Percentiles rank a stretch among this genome's conserved stretches.
Evolutionary conservation across 2,888 invertebrate genomes (phyloP).

Genomic region (Macrosoma leucophasiata): DNA sequence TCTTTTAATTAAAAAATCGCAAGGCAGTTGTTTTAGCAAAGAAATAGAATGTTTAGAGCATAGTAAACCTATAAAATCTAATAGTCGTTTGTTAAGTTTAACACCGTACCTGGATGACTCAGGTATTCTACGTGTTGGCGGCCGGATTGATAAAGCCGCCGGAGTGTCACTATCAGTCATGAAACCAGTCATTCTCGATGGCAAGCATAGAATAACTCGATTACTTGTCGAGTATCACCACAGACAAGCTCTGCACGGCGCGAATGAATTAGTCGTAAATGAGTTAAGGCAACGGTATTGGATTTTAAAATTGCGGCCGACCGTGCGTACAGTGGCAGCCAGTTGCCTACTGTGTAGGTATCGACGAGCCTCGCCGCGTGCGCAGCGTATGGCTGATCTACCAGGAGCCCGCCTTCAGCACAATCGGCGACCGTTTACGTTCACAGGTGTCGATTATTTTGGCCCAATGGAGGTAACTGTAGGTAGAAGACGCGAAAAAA

Average conservation of each 20-base stretch:
- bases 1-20: background rate
- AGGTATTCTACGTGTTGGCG: slow-evolving; percentile 5
- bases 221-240: slow-evolving; percentile 1
- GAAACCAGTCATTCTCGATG: slow-evolving; percentile 1
- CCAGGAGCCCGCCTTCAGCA: too few species aligned
- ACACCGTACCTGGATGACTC: slow-evolving; percentile 8
- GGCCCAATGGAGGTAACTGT: slow-evolving; percentile 19
- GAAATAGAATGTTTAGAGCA: slow-evolving; percentile 4
- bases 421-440: slow-evolving; percentile 16
- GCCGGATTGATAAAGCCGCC: slow-evolving; percentile 3
- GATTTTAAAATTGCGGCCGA: slow-evolving; percentile 15
- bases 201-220: background rate
- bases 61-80: background rate
- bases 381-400: slow-evolving; percentile 16
- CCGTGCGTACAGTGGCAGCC: slow-evolving; percentile 12
- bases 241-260: slow-evolving; percentile 7
- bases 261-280: slow-evolving; percentile 13
- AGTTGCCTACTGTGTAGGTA: slow-evolving; percentile 14
- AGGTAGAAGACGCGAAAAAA: slow-evolving; percentile 13
- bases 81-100: slow-evolving; percentile 4
- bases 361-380: slow-evolving; percentile 9
- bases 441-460: slow-evolving; percentile 18
- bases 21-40: background rate
- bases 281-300: slow-evolving; percentile 18
- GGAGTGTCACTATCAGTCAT: background rate